Percentiles rank a stretch among this genome's conserved stretches.
Conservation (phyloP, 2,888 invertebrate genomes). For the Ennomos fuscantarius region DNA sequence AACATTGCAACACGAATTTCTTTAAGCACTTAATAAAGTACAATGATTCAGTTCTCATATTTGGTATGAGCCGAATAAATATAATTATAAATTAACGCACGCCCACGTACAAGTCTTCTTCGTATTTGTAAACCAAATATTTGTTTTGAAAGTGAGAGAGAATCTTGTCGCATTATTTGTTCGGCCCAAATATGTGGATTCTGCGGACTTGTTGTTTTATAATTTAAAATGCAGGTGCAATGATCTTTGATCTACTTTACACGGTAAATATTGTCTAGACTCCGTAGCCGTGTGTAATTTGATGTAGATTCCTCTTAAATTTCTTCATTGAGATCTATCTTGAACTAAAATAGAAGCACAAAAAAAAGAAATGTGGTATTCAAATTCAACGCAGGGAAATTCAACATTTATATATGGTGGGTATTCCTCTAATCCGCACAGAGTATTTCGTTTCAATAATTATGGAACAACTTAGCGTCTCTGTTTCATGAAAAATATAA, state of each 20-base stretch:
- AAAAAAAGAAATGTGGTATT: no score
- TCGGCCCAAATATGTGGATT: constrained; percentile 44
- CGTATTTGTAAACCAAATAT: constrained; percentile 44
- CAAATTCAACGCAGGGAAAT: no score
- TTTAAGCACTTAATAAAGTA: constrained; percentile 7
- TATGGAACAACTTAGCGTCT: no score
- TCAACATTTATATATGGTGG: no score
- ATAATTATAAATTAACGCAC: constrained; percentile 33
- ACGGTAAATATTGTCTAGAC: not conserved
- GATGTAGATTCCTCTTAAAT: no score
- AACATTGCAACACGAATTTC: not conserved
- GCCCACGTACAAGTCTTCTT: constrained; percentile 43
- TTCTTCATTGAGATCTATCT: no score
- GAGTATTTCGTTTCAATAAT: no score
- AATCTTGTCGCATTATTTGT: constrained; percentile 39
- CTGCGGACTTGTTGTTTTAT: constrained; percentile 34
- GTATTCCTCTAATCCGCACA: no score
- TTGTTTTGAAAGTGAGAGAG: constrained; percentile 54
- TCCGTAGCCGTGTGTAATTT: no score
- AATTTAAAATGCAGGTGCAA: constrained; percentile 25
- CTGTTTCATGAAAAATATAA: no score
- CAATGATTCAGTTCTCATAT: constrained; percentile 7
- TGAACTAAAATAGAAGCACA: no score
- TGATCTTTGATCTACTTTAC: constrained; percentile 24
- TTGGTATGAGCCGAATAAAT: constrained; percentile 16